Conservation (phyloP, 1,140 invertebrate genomes). For the Plutomurus gul region DNA sequence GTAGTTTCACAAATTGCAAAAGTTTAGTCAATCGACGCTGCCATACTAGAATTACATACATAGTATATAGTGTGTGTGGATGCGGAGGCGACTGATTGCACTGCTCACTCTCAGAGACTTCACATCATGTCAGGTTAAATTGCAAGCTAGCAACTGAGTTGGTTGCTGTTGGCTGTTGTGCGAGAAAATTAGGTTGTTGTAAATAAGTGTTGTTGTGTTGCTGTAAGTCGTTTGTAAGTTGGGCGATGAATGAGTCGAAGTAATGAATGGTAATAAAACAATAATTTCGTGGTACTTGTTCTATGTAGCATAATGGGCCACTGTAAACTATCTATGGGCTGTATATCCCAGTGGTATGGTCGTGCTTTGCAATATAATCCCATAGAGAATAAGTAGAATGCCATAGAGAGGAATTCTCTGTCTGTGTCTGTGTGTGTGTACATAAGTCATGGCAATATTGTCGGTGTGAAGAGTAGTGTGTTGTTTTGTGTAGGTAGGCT, state of each 20-base stretch:
- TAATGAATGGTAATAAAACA: constrained; percentile 3
- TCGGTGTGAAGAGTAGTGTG: no score
- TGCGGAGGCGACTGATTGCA: neutral
- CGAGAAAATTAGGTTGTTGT: neutral
- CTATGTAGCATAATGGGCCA: neutral
- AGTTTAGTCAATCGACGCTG: neutral
- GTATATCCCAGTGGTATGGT: neutral
- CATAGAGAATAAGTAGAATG: neutral
- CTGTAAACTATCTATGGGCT: neutral
- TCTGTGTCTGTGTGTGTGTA: no score
- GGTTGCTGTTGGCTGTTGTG: neutral
- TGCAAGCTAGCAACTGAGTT: neutral
- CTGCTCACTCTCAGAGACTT: neutral
- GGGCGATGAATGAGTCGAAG: neutral
- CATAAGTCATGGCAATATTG: no score
- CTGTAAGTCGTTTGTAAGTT: neutral
- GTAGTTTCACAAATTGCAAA: constrained; percentile 6
- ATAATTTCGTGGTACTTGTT: neutral
- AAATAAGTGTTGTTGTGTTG: neutral
- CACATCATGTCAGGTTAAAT: neutral
- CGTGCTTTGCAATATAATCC: neutral
- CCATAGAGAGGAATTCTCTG: no score
- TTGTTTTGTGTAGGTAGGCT: no score
- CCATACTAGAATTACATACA: neutral
- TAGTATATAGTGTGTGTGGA: neutral